phyloP scores from a whole-genome alignment of 2,888 invertebrate genomes.

The Acanthosepion pharaonis region DNA sequence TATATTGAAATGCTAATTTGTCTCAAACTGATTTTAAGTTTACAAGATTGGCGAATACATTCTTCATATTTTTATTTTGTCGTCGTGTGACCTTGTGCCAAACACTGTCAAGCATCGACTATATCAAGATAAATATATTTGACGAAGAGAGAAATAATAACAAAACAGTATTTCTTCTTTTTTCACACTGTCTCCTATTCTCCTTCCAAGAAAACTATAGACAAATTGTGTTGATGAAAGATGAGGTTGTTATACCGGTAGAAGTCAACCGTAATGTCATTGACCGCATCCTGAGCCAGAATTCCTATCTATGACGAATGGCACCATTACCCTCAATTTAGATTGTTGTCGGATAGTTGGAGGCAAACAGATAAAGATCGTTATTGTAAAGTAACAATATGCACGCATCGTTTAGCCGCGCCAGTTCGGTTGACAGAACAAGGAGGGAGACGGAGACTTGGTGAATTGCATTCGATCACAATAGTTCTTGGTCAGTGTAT shows the following conservation, averaged over 20 bases:
- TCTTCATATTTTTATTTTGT: too few species aligned
- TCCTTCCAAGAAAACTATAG: neutral
- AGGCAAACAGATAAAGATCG: neutral
- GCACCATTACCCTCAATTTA: conserved; percentile 33
- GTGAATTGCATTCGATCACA: neutral
- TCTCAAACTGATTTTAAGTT: too few species aligned
- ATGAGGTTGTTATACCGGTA: neutral
- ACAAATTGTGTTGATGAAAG: neutral
- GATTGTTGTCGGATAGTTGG: conserved; percentile 1
- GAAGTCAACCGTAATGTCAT: conserved; percentile 2
- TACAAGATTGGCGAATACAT: too few species aligned
- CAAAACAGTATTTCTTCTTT: neutral
- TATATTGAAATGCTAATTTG: too few species aligned
- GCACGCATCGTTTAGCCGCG: neutral
- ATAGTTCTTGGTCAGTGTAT: neutral
- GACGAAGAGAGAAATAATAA: too few species aligned
- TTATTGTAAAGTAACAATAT: conserved; percentile 33
- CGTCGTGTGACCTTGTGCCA: too few species aligned
- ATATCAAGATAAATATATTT: too few species aligned
- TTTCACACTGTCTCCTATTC: neutral
- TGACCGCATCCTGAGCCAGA: neutral
- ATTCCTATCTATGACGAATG: neutral
- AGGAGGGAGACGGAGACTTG: neutral
- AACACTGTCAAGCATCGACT: too few species aligned
- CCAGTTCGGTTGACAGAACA: conserved; percentile 13